Percentiles rank a stretch among this genome's conserved stretches.
Evolutionary conservation across 2,113 vertebrate species (phyloP).

Genomic region (Machaerirhynchus nigripectus): DNA sequence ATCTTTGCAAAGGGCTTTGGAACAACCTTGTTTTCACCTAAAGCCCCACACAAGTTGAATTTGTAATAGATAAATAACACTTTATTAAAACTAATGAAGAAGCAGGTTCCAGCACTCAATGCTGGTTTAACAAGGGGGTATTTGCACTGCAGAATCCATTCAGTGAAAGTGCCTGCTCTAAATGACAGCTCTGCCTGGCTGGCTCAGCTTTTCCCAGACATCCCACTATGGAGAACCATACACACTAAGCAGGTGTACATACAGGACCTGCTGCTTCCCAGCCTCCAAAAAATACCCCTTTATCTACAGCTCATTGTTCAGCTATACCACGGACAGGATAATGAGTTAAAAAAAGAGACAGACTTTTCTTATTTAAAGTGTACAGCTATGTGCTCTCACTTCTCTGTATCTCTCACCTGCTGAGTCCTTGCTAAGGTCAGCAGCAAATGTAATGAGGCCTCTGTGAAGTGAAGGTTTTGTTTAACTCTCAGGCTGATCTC

Average conservation of each 20-base stretch:
- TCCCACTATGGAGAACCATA: neutral
- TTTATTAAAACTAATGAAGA: neutral
- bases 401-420: conserved; percentile 77
- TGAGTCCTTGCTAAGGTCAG: conserved; percentile 91
- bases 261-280: neutral
- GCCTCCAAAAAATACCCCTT: neutral
- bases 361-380: neutral
- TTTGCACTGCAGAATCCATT: neutral
- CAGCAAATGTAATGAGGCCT: conserved; percentile 90
- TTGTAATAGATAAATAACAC: neutral
- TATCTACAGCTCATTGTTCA: neutral
- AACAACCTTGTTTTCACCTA: neutral
- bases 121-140: neutral
- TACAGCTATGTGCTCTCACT: neutral
- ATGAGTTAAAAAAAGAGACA: neutral
- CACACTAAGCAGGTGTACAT: neutral
- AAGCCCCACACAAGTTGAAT: neutral
- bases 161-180: neutral
- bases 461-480: conserved; percentile 94
- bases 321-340: neutral
- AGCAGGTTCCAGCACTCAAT: neutral
- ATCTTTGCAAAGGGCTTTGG: neutral
- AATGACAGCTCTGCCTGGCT: neutral
- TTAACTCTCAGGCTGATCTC: conserved; percentile 92
- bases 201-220: neutral